Evolutionary conservation across 2,888 invertebrate species (phyloP), one percentile per base, ranked within the genome.

Genomic region (Eupithecia centaureata): DNA sequence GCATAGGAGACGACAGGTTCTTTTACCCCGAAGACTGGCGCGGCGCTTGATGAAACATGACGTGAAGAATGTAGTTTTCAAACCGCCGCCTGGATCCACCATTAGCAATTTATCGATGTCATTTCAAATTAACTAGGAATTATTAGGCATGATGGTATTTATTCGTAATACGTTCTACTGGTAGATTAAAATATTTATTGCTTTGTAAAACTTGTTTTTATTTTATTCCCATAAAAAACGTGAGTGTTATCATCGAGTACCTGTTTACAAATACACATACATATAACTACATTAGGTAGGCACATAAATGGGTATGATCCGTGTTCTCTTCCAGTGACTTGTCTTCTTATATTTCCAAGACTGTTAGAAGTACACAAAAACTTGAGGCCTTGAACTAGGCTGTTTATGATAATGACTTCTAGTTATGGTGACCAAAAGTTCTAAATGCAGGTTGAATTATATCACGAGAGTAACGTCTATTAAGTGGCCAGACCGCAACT

Each of bases 91-190:
- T 5, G 57, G 57, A 32, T 32, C 57, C 22, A 32, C 32, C 13
- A 57, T 57, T 32, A 32, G 30, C 22, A 57, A 57, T 22, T 57
- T 57, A 57, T 32, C 57, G 8, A 57, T 57, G 57, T 32, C 57
- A 32, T 57, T 57, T 30, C 32, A 18, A 5, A 57, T 57, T 1
- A 2, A 42, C 22, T 4, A 22, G 47, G 2, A 47, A 22, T 22
- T n/a, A n/a, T n/a, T n/a, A n/a, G n/a, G n/a, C 10, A 12, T 18
- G 47, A 10, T 22, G 47, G 18, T 27, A 27, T 13, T 51, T 12
- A 47, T 22, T 0, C 2, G 12, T 25, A 3, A n/a, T 51, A 1
- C 13, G 13, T 52, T 52, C 13, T 52, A 27, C 15, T 18, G 13
- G 27, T 27, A 27, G 25, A 52, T 25, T 27, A 52, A 27, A 27